A percentile compares a stretch with the other conserved stretches of the same genome.
phyloP scores from a whole-genome alignment of 2,113 vertebrate genomes.

The Neogale vison region DNA sequence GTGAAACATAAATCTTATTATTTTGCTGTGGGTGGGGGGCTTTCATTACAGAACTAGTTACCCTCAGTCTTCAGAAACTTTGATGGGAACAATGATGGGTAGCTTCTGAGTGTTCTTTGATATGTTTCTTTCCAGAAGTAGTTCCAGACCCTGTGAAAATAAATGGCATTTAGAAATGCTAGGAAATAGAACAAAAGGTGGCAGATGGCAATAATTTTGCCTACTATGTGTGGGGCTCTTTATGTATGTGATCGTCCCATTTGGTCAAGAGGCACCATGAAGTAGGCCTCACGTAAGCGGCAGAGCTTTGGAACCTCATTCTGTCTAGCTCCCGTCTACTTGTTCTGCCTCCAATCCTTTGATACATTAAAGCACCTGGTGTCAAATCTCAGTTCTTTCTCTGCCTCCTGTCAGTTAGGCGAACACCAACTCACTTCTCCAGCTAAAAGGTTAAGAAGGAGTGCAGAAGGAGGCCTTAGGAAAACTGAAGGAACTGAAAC shows the following conservation, averaged over 20 bases:
- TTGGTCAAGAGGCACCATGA: not conserved
- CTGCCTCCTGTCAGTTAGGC: not conserved
- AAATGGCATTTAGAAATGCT: slow-evolving; percentile 12
- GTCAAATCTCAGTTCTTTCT: not conserved
- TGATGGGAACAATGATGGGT: not conserved
- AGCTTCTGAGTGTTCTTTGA: not conserved
- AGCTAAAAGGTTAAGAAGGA: not conserved
- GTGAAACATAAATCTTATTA: not conserved
- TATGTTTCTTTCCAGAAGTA: not conserved
- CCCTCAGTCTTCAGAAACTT: not conserved
- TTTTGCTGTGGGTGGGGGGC: not conserved
- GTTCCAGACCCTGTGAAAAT: not conserved
- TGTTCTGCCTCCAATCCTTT: not conserved
- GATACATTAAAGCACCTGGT: not conserved
- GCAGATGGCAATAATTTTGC: not conserved
- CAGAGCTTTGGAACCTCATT: not conserved
- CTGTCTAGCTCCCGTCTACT: not conserved
- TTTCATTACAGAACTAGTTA: not conserved
- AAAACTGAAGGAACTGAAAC: not conserved
- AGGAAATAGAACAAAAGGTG: not conserved
- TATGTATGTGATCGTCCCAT: not conserved
- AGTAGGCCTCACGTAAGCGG: not conserved
- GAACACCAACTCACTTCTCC: not conserved
- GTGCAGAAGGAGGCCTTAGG: not conserved
- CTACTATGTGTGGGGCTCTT: not conserved